These are phyloP conservation scores for Palythoa grandiflora DNA, from an alignment of 92 coral and sea anemone species.

Conservation along the genomic window DNA sequence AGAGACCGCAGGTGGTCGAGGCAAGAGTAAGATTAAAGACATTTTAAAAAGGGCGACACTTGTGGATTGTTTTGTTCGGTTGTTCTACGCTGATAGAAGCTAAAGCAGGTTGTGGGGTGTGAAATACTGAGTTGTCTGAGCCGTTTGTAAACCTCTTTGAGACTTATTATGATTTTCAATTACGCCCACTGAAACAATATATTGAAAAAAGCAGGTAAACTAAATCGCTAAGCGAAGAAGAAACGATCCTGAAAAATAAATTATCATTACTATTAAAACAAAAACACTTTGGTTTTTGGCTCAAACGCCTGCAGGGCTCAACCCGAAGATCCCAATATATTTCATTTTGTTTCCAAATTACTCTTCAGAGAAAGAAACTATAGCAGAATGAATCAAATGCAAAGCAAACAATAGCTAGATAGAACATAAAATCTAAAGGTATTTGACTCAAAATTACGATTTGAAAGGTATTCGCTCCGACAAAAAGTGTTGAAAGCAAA, in stretches of 20 bases:
- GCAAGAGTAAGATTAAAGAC: neutral
- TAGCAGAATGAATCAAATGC: neutral
- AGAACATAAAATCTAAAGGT: neutral
- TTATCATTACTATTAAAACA: slow-evolving; percentile 4
- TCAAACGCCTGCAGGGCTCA: slow-evolving; percentile 13
- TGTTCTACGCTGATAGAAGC: neutral
- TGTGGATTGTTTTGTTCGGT: neutral
- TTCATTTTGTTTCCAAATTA: neutral
- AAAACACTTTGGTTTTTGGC: neutral
- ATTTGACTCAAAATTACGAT: slow-evolving; percentile 2
- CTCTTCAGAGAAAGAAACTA: neutral
- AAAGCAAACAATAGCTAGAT: neutral
- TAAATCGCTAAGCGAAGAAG: neutral
- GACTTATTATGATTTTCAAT: neutral
- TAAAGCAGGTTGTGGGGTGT: neutral
- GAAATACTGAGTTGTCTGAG: neutral
- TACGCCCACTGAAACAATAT: neutral
- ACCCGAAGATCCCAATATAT: neutral
- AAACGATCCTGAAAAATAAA: slow-evolving; percentile 15
- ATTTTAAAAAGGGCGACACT: neutral
- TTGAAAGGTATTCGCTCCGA: neutral
- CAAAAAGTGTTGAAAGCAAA: neutral
- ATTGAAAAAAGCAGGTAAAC: neutral
- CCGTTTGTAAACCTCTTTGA: neutral
- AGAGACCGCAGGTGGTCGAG: neutral